Percentiles rank a stretch among this genome's conserved stretches.
These are phyloP conservation scores for Ceriagrion tenellum DNA, from an alignment of 2,888 invertebrate species.

Conservation along the genomic window DNA sequence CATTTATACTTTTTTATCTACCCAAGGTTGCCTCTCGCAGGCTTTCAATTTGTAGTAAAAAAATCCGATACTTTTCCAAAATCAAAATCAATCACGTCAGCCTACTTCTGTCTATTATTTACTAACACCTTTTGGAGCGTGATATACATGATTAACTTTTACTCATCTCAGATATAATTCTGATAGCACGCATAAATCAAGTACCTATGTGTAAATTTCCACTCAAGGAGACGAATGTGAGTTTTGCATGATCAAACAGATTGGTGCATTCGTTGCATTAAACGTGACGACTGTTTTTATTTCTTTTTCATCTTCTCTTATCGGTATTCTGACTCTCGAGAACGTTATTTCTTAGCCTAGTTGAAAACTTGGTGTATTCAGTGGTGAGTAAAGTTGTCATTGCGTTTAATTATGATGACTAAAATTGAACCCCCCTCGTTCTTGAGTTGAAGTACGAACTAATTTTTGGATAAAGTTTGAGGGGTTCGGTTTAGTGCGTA, in stretches of 20 bases:
- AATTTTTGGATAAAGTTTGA: background rate
- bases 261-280: background rate
- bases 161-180: too few species aligned
- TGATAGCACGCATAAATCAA: too few species aligned
- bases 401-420: background rate
- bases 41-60: too few species aligned
- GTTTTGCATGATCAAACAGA: background rate
- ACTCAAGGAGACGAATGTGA: too few species aligned
- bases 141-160: too few species aligned
- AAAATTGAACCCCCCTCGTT: background rate
- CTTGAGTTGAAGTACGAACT: background rate
- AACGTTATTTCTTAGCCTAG: background rate
- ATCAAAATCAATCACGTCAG: too few species aligned
- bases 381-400: background rate
- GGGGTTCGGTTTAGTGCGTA: background rate
- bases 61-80: too few species aligned
- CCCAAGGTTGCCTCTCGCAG: too few species aligned
- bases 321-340: background rate
- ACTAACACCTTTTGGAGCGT: too few species aligned
- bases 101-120: too few species aligned
- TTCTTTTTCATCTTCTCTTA: background rate
- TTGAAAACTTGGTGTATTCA: background rate
- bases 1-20: too few species aligned
- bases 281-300: background rate
- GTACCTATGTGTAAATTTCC: too few species aligned